phyloP scores from a whole-genome alignment of 1,140 invertebrate genomes.

The Lasioglossum albipes region DNA sequence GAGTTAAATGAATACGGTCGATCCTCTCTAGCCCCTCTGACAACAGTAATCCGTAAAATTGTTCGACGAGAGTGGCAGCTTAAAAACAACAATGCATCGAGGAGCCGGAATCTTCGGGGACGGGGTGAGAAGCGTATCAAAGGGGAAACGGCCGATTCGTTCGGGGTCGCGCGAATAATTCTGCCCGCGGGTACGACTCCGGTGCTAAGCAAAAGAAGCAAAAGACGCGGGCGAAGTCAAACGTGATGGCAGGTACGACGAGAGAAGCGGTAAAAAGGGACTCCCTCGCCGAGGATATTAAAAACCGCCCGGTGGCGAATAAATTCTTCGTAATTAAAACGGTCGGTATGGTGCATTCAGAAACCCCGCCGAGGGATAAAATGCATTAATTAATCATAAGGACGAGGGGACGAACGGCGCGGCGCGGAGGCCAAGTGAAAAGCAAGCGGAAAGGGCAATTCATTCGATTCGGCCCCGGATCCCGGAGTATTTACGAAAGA shows the following conservation, averaged over 20 bases:
- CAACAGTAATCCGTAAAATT: no score
- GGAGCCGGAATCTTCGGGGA: no score
- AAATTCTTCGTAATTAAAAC: constrained; percentile 35
- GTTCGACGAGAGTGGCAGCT: no score
- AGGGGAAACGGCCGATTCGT: no score
- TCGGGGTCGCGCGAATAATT: neutral
- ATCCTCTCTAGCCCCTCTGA: no score
- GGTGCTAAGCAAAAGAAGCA: no score
- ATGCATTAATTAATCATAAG: constrained; percentile 31
- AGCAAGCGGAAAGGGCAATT: neutral
- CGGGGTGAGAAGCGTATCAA: no score
- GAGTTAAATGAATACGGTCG: no score
- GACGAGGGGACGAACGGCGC: neutral
- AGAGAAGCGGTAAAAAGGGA: neutral
- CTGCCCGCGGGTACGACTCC: no score
- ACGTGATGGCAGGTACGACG: neutral
- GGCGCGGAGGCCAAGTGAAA: neutral
- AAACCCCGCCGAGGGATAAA: neutral
- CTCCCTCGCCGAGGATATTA: neutral
- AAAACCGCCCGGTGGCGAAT: neutral
- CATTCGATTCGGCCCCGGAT: neutral
- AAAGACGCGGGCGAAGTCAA: neutral
- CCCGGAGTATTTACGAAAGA: constrained; percentile 14
- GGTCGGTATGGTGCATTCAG: neutral
- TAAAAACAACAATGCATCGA: no score